Base-by-base conservation (phyloP, 2,888 invertebrate genomes). In the Theodoxus fluviatilis region DNA sequence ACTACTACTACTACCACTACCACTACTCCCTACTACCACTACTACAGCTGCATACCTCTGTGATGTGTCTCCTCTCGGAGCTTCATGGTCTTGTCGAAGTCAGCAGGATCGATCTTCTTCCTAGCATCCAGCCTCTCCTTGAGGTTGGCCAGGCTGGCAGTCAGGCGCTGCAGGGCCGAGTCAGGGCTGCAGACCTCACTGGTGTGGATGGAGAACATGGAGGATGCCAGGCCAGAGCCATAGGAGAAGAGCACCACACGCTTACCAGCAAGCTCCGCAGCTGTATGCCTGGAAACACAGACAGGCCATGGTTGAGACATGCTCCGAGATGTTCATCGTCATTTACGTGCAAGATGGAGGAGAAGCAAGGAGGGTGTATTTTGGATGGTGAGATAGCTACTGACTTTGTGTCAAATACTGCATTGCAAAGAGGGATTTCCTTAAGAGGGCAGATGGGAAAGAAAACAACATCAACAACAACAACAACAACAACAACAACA, bases 191-290 rank as follows among this genome's bases (percentile, higher is more conserved):
- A 87, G 79, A 94, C 91, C 68, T 91, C 89, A 15, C 92, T 90
- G 57, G 96, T 91, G 67, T 91, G 91, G 65, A 98, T 89, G 0
- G 96, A 96, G 86, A 93, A 98, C 93, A 98, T 93, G 1, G 95
- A 93, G 0, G 97, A 94, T 2, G 97, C 96, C 22, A 96, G 88
- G 0, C 99, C 99, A 0, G 98, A 98, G 0, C 99, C 99, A 85
- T 99, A 99, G 0, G 98, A 98, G 88, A 99, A 99, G 67, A 99
- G 86, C 0, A 92, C 94, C 75, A 98, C 90, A 78, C 93, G 92
- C 83, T 92, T 93, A 6, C 94, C 95, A 49, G 92, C 90, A 66
- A 98, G 87, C 76, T 93, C 90, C 15, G 89, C 88, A 0, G 91
- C 87, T 2, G 90, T 88, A 85, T 92, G 92, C 81, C 92, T 89